Evolutionary conservation across 2,888 invertebrate genomes (phyloP), one percentile per base, ranked within the genome.

Genomic region (Stegophylla sp.): DNA sequence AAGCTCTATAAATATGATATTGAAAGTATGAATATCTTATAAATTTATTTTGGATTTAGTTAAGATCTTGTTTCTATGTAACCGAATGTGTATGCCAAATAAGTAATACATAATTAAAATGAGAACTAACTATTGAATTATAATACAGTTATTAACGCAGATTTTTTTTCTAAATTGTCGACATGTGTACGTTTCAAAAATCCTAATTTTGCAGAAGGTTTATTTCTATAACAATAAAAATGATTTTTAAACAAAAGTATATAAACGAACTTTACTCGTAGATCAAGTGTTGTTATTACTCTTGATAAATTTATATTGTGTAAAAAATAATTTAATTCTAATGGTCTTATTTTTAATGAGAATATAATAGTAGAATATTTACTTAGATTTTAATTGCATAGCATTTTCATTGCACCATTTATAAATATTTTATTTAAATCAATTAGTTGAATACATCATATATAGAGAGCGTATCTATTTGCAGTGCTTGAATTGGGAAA

Each of bases 111-210:
- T 34, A 34, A 34, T 34, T 7, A 5, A 56, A 56, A 56, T 23
- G 23, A 12, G 56, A 56, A 56, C 53, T 1, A 12, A 56, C 23
- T 56, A 59, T 12, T 0, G 26, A 26, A 26, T 23, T 59, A 59
- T 59, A 26, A 3, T 0, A 59, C n/a, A 59, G 26, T 59, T 26
- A 59, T 59, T 26, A 13, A 26, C 26, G 12, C 59, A 59, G 23
- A 59, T 59, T 26, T 59, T 1, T 26, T 10, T 59, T 12, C n/a
- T 26, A 59, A 59, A 59, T 59, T 59, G 28, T 59, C 28, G 28
- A 28, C 59, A 59, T 26, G 59, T 26, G 59, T 59, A 26, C 26
- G 26, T 59, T 59, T 59, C 26, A 59, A 59, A 59, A 59, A 20
- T 34, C 23, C 28, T 59, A 26, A 59, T 15, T 59, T 59, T 59